A percentile compares a stretch with the other conserved stretches of the same genome.
phyloP scores from a whole-genome alignment of 2,888 invertebrate species.

The Mimachlamys varia region DNA sequence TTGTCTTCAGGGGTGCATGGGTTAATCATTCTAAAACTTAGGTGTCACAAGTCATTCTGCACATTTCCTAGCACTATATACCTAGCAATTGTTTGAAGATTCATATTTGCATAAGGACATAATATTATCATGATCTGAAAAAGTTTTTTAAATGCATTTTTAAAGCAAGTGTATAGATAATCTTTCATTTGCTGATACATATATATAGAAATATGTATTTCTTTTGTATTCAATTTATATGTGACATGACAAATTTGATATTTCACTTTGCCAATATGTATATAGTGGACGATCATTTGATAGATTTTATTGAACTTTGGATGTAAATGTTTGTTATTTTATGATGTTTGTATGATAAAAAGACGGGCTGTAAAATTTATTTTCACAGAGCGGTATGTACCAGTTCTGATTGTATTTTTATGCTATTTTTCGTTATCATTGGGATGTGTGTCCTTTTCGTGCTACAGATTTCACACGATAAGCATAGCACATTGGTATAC shows the following conservation, averaged over 20 bases:
- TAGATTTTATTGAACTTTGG: background rate
- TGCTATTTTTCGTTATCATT: conserved; percentile 21
- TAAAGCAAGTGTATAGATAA: background rate
- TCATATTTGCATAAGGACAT: background rate
- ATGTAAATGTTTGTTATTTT: conserved; percentile 11
- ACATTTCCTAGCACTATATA: background rate
- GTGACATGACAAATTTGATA: background rate
- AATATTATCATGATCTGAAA: background rate
- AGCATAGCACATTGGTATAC: background rate
- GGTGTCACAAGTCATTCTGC: too few species aligned
- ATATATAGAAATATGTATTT: background rate
- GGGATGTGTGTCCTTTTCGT: background rate
- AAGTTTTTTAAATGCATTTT: background rate
- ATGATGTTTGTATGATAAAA: conserved; percentile 4
- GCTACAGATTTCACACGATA: background rate
- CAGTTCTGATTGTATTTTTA: conserved; percentile 1
- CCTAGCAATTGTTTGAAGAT: background rate
- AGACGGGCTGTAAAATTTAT: background rate
- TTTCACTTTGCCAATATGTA: conserved; percentile 31
- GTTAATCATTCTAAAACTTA: too few species aligned
- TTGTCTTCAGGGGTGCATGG: too few species aligned
- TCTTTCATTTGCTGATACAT: background rate
- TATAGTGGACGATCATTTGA: conserved; percentile 4
- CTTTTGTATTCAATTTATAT: background rate
- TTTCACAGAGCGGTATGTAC: background rate